phyloP scores from a whole-genome alignment of 2,888 invertebrate genomes.

The Psylliodes chrysocephalus region DNA sequence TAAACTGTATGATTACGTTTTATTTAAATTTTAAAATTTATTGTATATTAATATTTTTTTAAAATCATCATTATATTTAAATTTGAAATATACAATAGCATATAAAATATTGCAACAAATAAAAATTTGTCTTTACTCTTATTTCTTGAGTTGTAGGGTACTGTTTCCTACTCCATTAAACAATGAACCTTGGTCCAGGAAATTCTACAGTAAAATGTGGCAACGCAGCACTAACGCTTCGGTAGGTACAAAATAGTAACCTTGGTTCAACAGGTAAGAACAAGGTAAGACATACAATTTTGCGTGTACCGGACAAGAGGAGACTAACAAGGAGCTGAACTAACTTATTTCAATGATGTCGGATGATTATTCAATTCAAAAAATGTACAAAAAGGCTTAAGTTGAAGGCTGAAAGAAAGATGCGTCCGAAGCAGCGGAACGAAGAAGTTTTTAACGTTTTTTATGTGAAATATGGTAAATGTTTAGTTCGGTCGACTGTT shows the following conservation, averaged over 20 bases:
- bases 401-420: background rate
- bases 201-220: background rate
- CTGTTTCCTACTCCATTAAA: too few species aligned
- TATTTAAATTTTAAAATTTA: too few species aligned
- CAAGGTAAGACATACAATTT: conserved; percentile 28
- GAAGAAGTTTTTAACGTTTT: background rate
- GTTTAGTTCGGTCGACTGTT: background rate
- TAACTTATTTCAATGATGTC: conserved; percentile 2
- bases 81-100: too few species aligned
- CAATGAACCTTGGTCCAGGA: background rate
- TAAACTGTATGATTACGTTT: too few species aligned
- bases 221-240: conserved; percentile 16
- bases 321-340: background rate
- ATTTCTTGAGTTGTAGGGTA: too few species aligned
- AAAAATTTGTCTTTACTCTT: too few species aligned
- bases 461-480: background rate
- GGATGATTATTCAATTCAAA: conserved; percentile 4
- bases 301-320: conserved; percentile 27
- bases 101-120: too few species aligned
- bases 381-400: conserved; percentile 13
- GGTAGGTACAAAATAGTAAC: conserved; percentile 36
- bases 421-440: background rate
- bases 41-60: too few species aligned
- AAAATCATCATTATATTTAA: too few species aligned
- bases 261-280: conserved; percentile 43